Evolutionary conservation across 2,888 invertebrate species (phyloP).

Genomic region (Eurois occulta): DNA sequence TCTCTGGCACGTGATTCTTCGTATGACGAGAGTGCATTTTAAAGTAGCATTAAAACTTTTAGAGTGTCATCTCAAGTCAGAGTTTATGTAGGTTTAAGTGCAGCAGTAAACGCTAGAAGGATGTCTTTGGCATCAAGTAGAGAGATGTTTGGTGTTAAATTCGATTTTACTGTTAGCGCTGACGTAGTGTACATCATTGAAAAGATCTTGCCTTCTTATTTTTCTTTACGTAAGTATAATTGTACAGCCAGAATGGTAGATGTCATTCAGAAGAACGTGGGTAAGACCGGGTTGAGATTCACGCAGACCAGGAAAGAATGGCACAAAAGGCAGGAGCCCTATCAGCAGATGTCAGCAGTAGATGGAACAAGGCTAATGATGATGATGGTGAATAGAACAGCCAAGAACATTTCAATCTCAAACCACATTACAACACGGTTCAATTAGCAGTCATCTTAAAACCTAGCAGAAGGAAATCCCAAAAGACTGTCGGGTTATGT

Average conservation of each 20-base stretch:
- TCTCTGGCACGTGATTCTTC: conserved; percentile 18
- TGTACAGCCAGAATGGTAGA: neutral
- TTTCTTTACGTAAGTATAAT: neutral
- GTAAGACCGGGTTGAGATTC: neutral
- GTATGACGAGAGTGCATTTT: conserved; percentile 32
- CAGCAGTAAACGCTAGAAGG: conserved; percentile 36
- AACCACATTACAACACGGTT: conserved; percentile 65
- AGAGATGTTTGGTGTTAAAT: conserved; percentile 24
- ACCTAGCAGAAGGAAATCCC: conserved; percentile 79
- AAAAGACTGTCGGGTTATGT: conserved; percentile 81
- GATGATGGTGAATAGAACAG: neutral
- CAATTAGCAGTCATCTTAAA: conserved; percentile 69
- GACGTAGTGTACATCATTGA: neutral
- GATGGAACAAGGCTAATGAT: neutral
- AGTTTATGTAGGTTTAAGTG: conserved; percentile 31
- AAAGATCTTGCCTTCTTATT: neutral
- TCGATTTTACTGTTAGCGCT: conserved; percentile 23
- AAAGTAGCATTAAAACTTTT: conserved; percentile 40
- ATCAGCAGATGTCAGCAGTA: neutral
- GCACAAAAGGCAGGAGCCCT: neutral
- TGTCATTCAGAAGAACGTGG: neutral
- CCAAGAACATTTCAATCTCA: neutral
- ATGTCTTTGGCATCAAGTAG: conserved; percentile 6
- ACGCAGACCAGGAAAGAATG: neutral
- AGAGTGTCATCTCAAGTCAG: conserved; percentile 21